Conservation (phyloP, 2,113 vertebrate genomes). For the Hippolais icterina region DNA sequence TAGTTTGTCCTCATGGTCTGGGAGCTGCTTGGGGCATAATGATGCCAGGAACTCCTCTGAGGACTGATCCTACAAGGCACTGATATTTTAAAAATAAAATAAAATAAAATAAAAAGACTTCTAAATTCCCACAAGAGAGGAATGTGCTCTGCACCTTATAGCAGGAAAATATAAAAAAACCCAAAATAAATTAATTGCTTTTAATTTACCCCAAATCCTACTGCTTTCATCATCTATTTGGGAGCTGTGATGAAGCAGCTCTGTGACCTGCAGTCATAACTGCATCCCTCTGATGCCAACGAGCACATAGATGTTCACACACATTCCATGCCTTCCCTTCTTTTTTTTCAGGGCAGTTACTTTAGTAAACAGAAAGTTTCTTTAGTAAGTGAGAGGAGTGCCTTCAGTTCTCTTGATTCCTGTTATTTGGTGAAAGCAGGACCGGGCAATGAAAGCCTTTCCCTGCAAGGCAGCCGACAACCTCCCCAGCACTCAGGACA, state of each 20-base stretch:
- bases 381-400: not conserved
- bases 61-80: not conserved
- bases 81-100: not conserved
- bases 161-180: not conserved
- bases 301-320: not conserved
- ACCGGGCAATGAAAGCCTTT: not conserved
- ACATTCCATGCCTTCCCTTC: not conserved
- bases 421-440: not conserved
- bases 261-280: not conserved
- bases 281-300: not conserved
- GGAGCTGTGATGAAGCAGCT: not conserved
- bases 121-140: not conserved
- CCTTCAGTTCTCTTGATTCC: not conserved
- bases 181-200: not conserved
- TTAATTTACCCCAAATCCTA: not conserved
- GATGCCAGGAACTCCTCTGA: not conserved
- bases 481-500: slow-evolving; percentile 17
- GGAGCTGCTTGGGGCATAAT: not conserved
- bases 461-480: not conserved
- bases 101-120: not conserved
- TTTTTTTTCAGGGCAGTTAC: not conserved
- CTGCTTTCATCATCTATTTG: not conserved
- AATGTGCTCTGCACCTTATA: not conserved
- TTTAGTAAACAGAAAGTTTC: not conserved
- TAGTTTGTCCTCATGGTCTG: not conserved